Conservation (phyloP, 2,113 vertebrate species). For the Anhinga anhinga region DNA sequence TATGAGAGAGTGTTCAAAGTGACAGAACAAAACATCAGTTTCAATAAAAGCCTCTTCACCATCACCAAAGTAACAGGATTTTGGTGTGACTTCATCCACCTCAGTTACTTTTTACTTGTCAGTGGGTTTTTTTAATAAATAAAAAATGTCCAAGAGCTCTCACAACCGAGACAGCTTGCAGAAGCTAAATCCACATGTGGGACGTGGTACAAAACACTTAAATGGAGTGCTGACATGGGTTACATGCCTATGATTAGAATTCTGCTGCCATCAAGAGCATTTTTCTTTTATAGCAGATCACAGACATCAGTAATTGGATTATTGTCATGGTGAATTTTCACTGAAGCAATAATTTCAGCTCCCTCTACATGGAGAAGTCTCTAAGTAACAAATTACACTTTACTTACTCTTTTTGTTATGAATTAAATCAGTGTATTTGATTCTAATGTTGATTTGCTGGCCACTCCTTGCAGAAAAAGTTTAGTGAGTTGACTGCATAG, state of each 20-base stretch:
- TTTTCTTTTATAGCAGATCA: slow-evolving; percentile 77
- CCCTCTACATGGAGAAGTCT: background rate
- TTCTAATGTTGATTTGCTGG: background rate
- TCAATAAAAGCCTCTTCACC: background rate
- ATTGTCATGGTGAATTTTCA: slow-evolving; percentile 33
- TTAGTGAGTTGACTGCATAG: background rate
- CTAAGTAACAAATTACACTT: background rate
- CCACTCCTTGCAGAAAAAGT: background rate
- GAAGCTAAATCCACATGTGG: slow-evolving; percentile 18
- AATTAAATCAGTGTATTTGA: background rate
- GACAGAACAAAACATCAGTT: background rate
- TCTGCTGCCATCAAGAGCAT: slow-evolving; percentile 84
- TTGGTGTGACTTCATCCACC: background rate
- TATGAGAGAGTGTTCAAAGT: background rate
- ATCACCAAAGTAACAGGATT: slow-evolving; percentile 5
- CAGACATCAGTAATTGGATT: slow-evolving; percentile 59
- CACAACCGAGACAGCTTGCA: slow-evolving; percentile 8
- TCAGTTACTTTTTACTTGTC: background rate
- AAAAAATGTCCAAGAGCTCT: background rate
- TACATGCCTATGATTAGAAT: slow-evolving; percentile 71
- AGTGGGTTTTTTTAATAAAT: background rate
- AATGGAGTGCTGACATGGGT: slow-evolving; percentile 28
- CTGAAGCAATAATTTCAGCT: slow-evolving; percentile 20
- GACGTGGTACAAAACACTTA: slow-evolving; percentile 39
- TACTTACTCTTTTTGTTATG: background rate